Percentiles rank a stretch among this genome's conserved stretches.
Evolutionary conservation across 2,888 invertebrate species (phyloP).

Genomic region (Archaeoteleia sp.): DNA sequence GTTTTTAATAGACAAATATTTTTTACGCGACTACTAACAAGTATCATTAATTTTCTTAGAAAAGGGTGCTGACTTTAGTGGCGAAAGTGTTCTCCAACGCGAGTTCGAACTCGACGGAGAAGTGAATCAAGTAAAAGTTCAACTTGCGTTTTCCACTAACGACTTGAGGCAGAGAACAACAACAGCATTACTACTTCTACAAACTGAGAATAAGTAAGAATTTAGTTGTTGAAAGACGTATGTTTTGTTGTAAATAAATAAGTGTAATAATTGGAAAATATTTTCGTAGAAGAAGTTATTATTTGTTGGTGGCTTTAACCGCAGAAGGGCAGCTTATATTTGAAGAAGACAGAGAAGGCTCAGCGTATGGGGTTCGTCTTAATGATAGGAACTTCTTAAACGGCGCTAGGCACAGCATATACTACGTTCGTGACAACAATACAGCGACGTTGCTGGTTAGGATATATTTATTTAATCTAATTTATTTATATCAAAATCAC

Average conservation of each 20-base stretch:
- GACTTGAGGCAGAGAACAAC: conserved; percentile 87
- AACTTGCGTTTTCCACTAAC: conserved; percentile 90
- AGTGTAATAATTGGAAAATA: neutral
- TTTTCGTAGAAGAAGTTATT: conserved; percentile 83
- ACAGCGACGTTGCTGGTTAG: conserved; percentile 79
- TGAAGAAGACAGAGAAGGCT: conserved; percentile 89
- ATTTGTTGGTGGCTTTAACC: conserved; percentile 87
- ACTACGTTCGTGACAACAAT: conserved; percentile 81
- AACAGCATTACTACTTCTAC: conserved; percentile 83
- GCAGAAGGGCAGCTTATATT: conserved; percentile 89
- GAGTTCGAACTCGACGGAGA: conserved; percentile 84
- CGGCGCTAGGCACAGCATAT: conserved; percentile 86
- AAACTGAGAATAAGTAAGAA: conserved; percentile 87
- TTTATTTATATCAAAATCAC: too few relatives aligned
- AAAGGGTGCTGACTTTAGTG: conserved; percentile 92
- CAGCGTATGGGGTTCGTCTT: conserved; percentile 84
- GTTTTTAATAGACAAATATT: too few relatives aligned
- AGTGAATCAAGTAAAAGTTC: conserved; percentile 86
- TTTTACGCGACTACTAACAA: conserved; percentile 4
- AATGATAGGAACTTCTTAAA: conserved; percentile 88
- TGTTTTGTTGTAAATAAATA: conserved; percentile 4
- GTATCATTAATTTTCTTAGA: conserved; percentile 76
- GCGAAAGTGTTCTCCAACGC: conserved; percentile 87
- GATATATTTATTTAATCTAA: conserved; percentile 7
- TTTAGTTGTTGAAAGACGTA: conserved; percentile 19